These are phyloP conservation scores for Gallinago jamesoni DNA, from an alignment of 2,113 vertebrate genomes.

Conservation along the genomic window DNA sequence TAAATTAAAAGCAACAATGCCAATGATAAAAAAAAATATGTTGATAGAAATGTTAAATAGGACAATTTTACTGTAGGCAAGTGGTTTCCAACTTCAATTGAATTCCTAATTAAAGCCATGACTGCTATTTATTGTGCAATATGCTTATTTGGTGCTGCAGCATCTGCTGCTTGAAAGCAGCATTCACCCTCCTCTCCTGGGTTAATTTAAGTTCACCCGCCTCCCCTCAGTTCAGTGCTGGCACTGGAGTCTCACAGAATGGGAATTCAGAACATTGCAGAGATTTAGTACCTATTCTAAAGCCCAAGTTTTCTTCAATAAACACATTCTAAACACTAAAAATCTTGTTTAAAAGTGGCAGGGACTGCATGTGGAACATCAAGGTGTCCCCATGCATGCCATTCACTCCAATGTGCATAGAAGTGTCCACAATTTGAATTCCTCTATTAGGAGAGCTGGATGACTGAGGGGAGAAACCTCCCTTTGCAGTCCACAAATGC, in stretches of 20 bases:
- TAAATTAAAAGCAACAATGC: slow-evolving; percentile 67
- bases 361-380: neutral
- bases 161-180: slow-evolving; percentile 67
- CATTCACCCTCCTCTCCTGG: slow-evolving; percentile 69
- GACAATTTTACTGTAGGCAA: slow-evolving; percentile 77
- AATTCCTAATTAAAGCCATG: slow-evolving; percentile 77
- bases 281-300: slow-evolving; percentile 34
- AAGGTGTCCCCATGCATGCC: neutral
- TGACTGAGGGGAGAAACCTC: neutral
- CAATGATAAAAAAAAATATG: slow-evolving; percentile 71
- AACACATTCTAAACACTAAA: neutral
- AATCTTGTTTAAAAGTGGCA: neutral
- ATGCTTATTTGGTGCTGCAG: slow-evolving; percentile 74
- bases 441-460: neutral
- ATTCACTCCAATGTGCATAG: accelerated
- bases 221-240: slow-evolving; percentile 50
- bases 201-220: slow-evolving; percentile 73
- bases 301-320: slow-evolving; percentile 28
- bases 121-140: slow-evolving; percentile 78
- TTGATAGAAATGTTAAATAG: slow-evolving; percentile 75
- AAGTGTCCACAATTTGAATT: accelerated
- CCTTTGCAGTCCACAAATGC: neutral
- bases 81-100: slow-evolving; percentile 73
- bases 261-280: slow-evolving; percentile 48
- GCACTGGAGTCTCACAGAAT: slow-evolving; percentile 42